Evolutionary conservation across 1,140 invertebrate species (phyloP), one percentile per base, ranked within the genome.

Genomic region (Aporrectodea caliginosa): DNA sequence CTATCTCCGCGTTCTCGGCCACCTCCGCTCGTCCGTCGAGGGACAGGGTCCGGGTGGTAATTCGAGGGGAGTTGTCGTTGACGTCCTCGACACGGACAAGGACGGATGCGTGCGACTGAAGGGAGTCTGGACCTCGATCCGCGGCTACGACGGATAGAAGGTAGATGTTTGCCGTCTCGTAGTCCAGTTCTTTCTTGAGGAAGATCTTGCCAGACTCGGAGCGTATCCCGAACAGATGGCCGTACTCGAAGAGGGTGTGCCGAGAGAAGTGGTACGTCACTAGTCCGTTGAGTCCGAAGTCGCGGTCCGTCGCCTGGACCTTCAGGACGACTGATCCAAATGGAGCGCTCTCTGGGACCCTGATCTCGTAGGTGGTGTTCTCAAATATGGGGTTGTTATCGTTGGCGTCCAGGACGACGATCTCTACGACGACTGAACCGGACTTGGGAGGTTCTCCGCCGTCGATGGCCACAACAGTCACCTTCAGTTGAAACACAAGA

Each of bases 271-370:
- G 93, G 90, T 95, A 98, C 16, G 75, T 80, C 22, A 88, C 83
- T 70, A 85, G 80, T 22, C 82, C 82, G 73, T 88, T 88, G 0
- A 81, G 43, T 0, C 85, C 86, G 0, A 72, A 70, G 86, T 88
- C 87, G 30, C 71, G 43, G 79, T 88, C 87, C 33, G 81, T 80
- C n/a, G 94, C 94, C 34, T 89, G 91, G 77, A 98, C 91, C 79
- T 92, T 93, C 80, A 94, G 86, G 73, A 97, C 92, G 84, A 92
- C 93, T 0, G 93, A 94, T 16, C 94, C 95, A 12, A 92, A 90
- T 0, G 94, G 92, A 85, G 95, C 94, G 86, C 74, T 74, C 35
- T 81, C 80, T 16, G 32, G 32, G n/a, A 81, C 69, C 16, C 35
- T 78, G 72, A 78, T 35, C 43, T 74, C 72, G 58, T 81, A 81